phyloP scores from a whole-genome alignment of 2,888 invertebrate genomes.

The Galeopsomyia nigrocyanea region DNA sequence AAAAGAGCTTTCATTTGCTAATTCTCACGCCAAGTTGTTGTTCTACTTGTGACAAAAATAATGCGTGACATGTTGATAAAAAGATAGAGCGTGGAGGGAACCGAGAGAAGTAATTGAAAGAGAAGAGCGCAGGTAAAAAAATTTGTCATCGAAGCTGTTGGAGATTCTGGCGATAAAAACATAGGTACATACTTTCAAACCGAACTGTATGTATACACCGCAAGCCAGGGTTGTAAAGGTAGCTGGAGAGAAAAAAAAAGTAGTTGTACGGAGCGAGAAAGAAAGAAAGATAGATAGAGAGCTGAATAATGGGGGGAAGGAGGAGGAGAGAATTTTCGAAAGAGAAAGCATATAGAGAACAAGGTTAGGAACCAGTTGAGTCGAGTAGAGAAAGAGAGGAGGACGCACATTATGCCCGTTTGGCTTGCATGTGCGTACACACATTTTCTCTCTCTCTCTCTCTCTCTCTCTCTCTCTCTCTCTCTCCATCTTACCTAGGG shows the following conservation, averaged over 20 bases:
- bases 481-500: conserved; percentile 25
- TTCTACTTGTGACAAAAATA: too few species aligned
- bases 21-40: too few species aligned
- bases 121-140: too few species aligned
- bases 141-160: too few species aligned
- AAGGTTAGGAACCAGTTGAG: conserved; percentile 61
- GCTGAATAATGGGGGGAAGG: conserved; percentile 15
- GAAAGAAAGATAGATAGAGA: conserved; percentile 44
- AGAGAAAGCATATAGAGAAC: conserved; percentile 58
- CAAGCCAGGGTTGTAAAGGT: neutral
- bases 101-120: too few species aligned
- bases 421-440: conserved; percentile 43
- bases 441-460: neutral
- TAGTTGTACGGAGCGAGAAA: conserved; percentile 28
- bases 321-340: conserved; percentile 50
- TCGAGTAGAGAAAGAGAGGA: conserved; percentile 42
- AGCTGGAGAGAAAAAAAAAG: conserved; percentile 40
- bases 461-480: neutral
- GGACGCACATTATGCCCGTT: conserved; percentile 59
- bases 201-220: conserved; percentile 28
- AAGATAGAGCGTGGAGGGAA: too few species aligned
- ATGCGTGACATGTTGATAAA: too few species aligned
- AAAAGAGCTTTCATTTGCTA: too few species aligned
- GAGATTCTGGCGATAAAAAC: neutral
- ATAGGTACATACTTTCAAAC: conserved; percentile 18